These are phyloP conservation scores for Drosophila saltans DNA, from an alignment of 1,140 invertebrate genomes.

Conservation along the genomic window DNA sequence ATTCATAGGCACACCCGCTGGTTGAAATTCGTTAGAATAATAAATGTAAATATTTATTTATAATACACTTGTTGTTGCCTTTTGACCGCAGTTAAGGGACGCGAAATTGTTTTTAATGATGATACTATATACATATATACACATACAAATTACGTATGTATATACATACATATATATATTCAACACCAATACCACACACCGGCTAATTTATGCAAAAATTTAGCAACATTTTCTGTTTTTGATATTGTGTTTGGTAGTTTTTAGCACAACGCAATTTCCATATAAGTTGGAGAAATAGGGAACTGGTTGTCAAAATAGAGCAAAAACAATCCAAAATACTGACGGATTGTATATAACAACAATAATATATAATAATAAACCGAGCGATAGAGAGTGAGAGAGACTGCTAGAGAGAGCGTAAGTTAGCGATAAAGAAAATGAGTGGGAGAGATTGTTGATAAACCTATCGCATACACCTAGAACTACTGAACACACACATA, in stretches of 20 bases:
- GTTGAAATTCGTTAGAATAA: slow-evolving; percentile 37
- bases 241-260: background rate
- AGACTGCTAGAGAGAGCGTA: background rate
- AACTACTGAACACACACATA: slow-evolving; percentile 13
- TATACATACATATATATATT: background rate
- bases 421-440: no score
- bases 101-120: slow-evolving; percentile 16
- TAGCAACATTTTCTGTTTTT: background rate
- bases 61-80: slow-evolving; percentile 25
- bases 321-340: background rate
- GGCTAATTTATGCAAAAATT: slow-evolving; percentile 62
- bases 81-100: slow-evolving; percentile 21
- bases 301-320: slow-evolving; percentile 1
- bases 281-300: slow-evolving; percentile 2
- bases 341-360: background rate
- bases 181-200: slow-evolving; percentile 52
- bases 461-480: slow-evolving; percentile 4
- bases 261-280: slow-evolving; percentile 5
- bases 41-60: slow-evolving; percentile 66
- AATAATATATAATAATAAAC: background rate
- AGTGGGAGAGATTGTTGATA: background rate
- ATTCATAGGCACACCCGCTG: background rate
- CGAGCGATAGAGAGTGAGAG: background rate
- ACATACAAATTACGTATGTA: no score
- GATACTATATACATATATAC: background rate